A percentile compares a stretch with the other conserved stretches of the same genome.
phyloP scores from a whole-genome alignment of 2,888 invertebrate genomes.

The Phengaris alcon region DNA sequence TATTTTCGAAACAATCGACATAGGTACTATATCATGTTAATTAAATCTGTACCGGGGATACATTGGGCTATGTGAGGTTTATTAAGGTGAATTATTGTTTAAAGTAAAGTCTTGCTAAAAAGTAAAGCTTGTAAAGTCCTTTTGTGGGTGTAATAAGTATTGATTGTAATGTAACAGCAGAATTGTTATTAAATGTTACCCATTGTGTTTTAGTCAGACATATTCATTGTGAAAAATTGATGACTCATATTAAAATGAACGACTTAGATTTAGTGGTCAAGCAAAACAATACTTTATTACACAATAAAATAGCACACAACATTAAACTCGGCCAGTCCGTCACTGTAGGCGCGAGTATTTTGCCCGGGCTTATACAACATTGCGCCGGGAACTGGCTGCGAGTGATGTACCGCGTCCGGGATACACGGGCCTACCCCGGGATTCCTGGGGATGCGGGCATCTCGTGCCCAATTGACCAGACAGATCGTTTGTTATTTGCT shows the following conservation, averaged over 20 bases:
- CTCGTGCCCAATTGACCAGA: constrained; percentile 6
- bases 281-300: constrained; percentile 2
- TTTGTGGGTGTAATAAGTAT: too few relatives aligned
- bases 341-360: background rate
- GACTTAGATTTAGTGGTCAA: background rate
- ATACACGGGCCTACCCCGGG: background rate
- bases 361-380: constrained; percentile 7
- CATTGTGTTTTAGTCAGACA: background rate
- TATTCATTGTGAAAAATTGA: background rate
- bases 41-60: too few relatives aligned
- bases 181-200: background rate
- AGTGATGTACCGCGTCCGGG: constrained; percentile 12
- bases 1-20: too few relatives aligned
- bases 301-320: constrained; percentile 8
- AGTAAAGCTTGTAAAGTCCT: too few relatives aligned
- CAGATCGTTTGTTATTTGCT: background rate
- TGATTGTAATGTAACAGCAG: too few relatives aligned
- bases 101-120: too few relatives aligned
- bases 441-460: background rate
- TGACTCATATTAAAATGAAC: background rate
- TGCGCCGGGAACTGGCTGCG: background rate
- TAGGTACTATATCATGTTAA: too few relatives aligned
- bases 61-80: too few relatives aligned
- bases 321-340: background rate
- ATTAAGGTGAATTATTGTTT: too few relatives aligned